phyloP scores from a whole-genome alignment of 2,113 vertebrate species.

The Panthera uncia region DNA sequence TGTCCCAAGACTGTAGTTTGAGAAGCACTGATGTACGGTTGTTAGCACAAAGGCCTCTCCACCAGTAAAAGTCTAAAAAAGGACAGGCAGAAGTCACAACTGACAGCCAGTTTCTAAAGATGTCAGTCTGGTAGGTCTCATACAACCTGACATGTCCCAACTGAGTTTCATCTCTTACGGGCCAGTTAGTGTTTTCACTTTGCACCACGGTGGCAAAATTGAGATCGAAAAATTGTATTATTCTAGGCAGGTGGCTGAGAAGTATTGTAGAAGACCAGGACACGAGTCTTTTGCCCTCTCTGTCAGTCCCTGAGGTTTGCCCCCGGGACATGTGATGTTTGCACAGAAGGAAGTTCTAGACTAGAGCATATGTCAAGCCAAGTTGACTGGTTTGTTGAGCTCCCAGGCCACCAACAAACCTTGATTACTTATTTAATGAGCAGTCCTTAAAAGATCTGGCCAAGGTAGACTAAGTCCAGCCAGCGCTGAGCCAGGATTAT shows the following conservation, averaged over 20 bases:
- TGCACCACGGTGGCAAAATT: background rate
- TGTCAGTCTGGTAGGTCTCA: background rate
- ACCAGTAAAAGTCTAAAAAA: background rate
- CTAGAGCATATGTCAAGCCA: background rate
- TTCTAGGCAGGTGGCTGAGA: background rate
- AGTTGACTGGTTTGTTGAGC: background rate
- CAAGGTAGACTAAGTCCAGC: background rate
- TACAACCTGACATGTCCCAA: background rate
- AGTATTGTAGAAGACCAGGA: background rate
- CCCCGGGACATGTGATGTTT: constrained; percentile 25
- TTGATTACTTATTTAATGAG: background rate
- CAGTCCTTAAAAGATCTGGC: constrained; percentile 40
- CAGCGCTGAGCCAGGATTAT: background rate
- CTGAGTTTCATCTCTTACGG: background rate
- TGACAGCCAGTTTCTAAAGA: constrained; percentile 33
- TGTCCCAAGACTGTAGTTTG: background rate
- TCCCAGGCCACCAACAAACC: background rate
- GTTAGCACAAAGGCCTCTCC: background rate
- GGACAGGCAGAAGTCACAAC: background rate
- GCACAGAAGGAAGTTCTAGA: constrained; percentile 53
- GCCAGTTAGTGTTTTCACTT: background rate
- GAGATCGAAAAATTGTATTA: background rate
- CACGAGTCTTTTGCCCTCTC: too few relatives aligned
- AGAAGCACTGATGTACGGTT: background rate
- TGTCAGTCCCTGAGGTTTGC: background rate